Base-by-base conservation (phyloP, 2,113 vertebrate species). In the Vicugna pacos region DNA sequence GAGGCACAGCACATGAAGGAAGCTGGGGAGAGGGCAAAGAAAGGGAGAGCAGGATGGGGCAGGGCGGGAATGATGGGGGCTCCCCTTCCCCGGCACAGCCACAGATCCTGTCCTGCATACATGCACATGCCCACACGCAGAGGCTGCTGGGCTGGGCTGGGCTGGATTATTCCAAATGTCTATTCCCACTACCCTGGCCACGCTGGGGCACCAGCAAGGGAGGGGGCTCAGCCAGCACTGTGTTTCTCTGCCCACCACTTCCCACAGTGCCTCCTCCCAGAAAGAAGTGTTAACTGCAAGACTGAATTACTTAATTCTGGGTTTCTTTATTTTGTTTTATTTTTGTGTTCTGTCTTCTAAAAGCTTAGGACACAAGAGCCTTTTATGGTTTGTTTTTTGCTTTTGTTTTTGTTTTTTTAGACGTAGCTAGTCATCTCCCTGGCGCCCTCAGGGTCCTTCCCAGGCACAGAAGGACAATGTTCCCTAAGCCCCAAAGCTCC, bases 341-440 rank as follows among this genome's bases (percentile, higher is more conserved):
- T 93, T 83, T 77, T 90, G 65, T 72, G 16, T 82, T 95, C 60
- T 85, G 46, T 72, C 42, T 95, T 75, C 73, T 95, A 60, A 93
- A 87, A 95, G 42, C 60, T 94, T 76, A 62, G 32, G 20, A 35
- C 90, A 8, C n/a, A 72, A 83, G 22, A 3, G 26, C 46, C n/a
- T 67, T 94, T 79, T 84, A 20, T 54, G 38, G 46, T 56, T 86
- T 64, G 54, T 46, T 93, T 94, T 77, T 70, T 72, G 42, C 67
- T 64, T 79, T 52, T 20, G 15, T n/a, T 73, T 80, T n/a, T 42
- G 13, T 24, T 28, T 67, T 92, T 72, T 70, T 48, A 85, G 56
- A 94, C 77, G 26, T 28, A 95, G 72, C 50, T 24, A 85, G 35
- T 50, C 26, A 60, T 89, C 60, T 86, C 62, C 50, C 64, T 62